phyloP scores from a whole-genome alignment of 2,113 vertebrate genomes.

The Regulus satrapa region DNA sequence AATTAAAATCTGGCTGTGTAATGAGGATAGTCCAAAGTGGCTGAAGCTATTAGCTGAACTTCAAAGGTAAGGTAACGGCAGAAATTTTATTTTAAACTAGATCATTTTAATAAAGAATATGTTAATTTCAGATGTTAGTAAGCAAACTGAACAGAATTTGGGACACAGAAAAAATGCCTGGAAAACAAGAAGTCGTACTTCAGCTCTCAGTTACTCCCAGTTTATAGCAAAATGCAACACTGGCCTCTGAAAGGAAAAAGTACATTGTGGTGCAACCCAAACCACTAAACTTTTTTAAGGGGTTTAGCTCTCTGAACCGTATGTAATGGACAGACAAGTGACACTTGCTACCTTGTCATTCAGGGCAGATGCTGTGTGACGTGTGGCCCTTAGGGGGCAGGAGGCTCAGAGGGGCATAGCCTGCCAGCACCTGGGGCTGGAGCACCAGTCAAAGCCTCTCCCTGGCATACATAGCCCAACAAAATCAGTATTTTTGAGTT shows the following conservation, averaged over 20 bases:
- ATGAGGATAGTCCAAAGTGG: not conserved
- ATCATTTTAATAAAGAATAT: not conserved
- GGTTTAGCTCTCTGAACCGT: not conserved
- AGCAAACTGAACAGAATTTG: not conserved
- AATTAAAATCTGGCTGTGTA: not conserved
- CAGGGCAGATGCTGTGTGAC: constrained; percentile 27
- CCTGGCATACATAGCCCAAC: fast-evolving
- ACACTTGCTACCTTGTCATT: constrained; percentile 1
- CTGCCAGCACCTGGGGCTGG: not conserved
- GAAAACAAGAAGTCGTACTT: not conserved
- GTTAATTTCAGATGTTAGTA: not conserved
- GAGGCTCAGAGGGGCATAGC: not conserved
- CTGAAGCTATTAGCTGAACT: not conserved
- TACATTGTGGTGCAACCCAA: not conserved
- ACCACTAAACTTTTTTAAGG: not conserved
- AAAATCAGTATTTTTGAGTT: not conserved
- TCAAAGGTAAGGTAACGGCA: not conserved
- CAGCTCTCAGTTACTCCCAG: not conserved
- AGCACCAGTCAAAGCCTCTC: not conserved
- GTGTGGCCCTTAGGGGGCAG: not conserved
- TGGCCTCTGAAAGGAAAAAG: not conserved
- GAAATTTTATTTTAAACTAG: not conserved
- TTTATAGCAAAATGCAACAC: not conserved
- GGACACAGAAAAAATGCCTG: not conserved
- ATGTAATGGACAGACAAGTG: not conserved